Evolutionary conservation across 1,140 invertebrate species (phyloP), one percentile per base, ranked within the genome.

Genomic region (Drosophila biarmipes): DNA sequence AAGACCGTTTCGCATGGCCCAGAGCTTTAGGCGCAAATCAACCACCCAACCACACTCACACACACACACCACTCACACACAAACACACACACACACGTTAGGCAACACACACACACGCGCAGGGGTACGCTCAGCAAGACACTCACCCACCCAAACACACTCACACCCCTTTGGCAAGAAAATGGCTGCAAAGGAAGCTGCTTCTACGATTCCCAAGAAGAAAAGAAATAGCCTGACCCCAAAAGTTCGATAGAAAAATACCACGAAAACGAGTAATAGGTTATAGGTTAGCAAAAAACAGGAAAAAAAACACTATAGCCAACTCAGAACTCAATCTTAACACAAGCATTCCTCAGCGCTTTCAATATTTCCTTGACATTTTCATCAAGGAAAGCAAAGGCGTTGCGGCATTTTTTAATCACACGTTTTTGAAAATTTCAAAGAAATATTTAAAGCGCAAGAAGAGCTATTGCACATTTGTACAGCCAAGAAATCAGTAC

Each of bases 191-290:
- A 87, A 89, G 72, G 84, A 89, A 87, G 84, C 84, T 87, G 84
- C 84, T 89, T 89, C 84, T 89, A 90, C 84, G 84, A 89, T 89
- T 77, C 84, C 84, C 76, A 90, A 89, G 85, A 89, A 89, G 84
- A 89, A 89, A 84, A 90, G 84, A 90, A 84, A 89, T 84, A 89
- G 85, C 63, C 84, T 74, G 66, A 71, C 61, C 57, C 62, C 21
- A 46, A 48, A 66, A 63, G 57, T 76, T 80, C 43, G 55, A 49
- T 56, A 71, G 49, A 52, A 38, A 59, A 63, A 58, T 46, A 54
- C 40, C 63, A 59, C 38, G 31, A 34, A 21, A 52, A n/a, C 31
- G 31, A 48, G 43, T 67, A 63, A 64, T 58, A 69, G 31, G 24
- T 67, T 67, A 64, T 58, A 69, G 31, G 24, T 43, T 58, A 43